These are phyloP conservation scores for Pelecanus crispus DNA, from an alignment of 2,113 vertebrate species.

Conservation along the genomic window DNA sequence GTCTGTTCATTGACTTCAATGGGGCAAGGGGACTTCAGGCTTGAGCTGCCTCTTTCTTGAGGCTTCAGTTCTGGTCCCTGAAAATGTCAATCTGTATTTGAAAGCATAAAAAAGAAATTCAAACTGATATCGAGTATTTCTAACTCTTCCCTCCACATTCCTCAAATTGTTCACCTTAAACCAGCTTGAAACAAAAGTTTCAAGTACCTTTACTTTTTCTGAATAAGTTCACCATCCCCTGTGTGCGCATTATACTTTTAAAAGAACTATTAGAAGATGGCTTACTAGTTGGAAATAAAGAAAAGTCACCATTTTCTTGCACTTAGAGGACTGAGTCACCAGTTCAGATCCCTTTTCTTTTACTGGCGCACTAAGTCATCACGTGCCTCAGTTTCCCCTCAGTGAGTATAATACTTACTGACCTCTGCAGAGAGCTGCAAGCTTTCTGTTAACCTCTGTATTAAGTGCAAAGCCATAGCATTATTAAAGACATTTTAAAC, in stretches of 20 bases:
- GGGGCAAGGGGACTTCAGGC: not conserved
- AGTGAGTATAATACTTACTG: not conserved
- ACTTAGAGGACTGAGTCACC: not conserved
- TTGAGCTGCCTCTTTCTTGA: not conserved
- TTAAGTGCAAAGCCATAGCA: not conserved
- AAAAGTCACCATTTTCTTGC: not conserved
- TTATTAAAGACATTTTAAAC: conserved; percentile 16
- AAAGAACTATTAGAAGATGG: not conserved
- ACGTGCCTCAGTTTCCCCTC: conserved; percentile 47
- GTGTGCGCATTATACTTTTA: not conserved
- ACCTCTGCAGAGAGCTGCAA: not conserved
- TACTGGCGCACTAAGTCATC: not conserved
- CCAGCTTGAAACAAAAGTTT: not conserved
- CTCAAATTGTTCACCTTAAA: not conserved
- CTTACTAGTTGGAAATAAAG: not conserved
- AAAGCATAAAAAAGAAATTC: not conserved
- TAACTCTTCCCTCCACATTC: not conserved
- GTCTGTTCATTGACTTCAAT: not conserved
- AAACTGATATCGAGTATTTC: not conserved
- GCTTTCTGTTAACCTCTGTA: not conserved
- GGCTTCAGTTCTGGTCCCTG: not conserved
- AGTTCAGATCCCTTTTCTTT: not conserved
- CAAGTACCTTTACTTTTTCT: not conserved
- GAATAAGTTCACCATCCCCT: not conserved
- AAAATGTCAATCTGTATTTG: not conserved